Conservation (phyloP, 1,140 invertebrate species). For the Metaphire vulgaris region DNA sequence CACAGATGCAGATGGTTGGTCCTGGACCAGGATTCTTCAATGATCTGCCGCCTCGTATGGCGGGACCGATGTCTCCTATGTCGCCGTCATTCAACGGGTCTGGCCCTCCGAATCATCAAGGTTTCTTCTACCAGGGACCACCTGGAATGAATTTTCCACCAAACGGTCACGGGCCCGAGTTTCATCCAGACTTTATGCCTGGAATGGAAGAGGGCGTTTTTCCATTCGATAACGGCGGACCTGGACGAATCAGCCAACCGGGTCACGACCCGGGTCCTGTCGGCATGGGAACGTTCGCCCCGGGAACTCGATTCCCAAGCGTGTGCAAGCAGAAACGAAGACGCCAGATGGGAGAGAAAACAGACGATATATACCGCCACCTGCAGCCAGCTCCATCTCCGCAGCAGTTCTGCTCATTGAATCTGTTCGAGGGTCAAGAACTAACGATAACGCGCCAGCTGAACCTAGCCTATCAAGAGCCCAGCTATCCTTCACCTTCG, state of each 20-base stretch:
- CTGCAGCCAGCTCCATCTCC: constrained; percentile 92
- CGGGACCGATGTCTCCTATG: constrained; percentile 12
- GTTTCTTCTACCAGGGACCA: constrained; percentile 21
- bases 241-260: constrained; percentile 6
- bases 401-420: constrained; percentile 90
- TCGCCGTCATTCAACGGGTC: constrained; percentile 13
- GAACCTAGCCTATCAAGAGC: constrained; percentile 58
- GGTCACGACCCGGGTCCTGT: constrained; percentile 15
- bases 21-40: constrained; percentile 12
- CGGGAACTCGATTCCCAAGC: constrained; percentile 4
- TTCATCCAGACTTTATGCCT: constrained; percentile 21
- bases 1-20: constrained; percentile 37
- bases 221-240: constrained; percentile 1
- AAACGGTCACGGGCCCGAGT: constrained; percentile 21
- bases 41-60: constrained; percentile 13
- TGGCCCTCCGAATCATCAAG: not conserved
- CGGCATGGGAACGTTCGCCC: constrained; percentile 11
- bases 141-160: constrained; percentile 22
- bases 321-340: constrained; percentile 42
- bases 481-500: constrained; percentile 31
- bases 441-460: constrained; percentile 92
- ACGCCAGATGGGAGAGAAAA: constrained; percentile 36
- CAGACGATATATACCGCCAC: constrained; percentile 57
- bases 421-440: constrained; percentile 92
- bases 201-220: constrained; percentile 20